These are phyloP conservation scores for Doris montereyensis DNA, from an alignment of 2,888 invertebrate genomes.

Conservation along the genomic window DNA sequence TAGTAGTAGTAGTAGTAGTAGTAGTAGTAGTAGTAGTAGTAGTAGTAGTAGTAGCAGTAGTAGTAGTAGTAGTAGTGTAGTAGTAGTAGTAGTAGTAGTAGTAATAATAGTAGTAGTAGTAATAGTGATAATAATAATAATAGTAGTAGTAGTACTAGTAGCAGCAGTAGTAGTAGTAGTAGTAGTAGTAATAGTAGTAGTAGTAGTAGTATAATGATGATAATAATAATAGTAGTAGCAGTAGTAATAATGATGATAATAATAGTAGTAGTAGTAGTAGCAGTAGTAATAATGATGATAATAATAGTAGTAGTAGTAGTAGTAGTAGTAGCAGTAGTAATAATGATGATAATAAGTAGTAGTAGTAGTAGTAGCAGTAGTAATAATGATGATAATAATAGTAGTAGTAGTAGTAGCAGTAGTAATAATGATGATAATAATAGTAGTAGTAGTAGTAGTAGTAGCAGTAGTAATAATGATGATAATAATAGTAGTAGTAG, in stretches of 20 bases:
- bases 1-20: background rate
- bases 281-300: background rate
- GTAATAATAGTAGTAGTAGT: background rate
- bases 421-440: slow-evolving; percentile 28
- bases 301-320: background rate
- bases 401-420: slow-evolving; percentile 23
- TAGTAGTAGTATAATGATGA: background rate
- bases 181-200: background rate
- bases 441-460: slow-evolving; percentile 5
- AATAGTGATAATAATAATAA: background rate
- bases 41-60: background rate
- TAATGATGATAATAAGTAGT: background rate
- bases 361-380: background rate
- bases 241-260: background rate
- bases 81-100: background rate
- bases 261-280: background rate
- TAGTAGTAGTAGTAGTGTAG: background rate
- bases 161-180: background rate
- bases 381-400: background rate
- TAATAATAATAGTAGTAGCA: background rate
- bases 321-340: background rate
- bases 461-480: background rate
- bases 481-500: background rate
- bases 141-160: background rate
- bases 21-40: background rate